A percentile compares a stretch with the other conserved stretches of the same genome.
Evolutionary conservation across 2,113 vertebrate species (phyloP).

Genomic region (Silurus glanis): DNA sequence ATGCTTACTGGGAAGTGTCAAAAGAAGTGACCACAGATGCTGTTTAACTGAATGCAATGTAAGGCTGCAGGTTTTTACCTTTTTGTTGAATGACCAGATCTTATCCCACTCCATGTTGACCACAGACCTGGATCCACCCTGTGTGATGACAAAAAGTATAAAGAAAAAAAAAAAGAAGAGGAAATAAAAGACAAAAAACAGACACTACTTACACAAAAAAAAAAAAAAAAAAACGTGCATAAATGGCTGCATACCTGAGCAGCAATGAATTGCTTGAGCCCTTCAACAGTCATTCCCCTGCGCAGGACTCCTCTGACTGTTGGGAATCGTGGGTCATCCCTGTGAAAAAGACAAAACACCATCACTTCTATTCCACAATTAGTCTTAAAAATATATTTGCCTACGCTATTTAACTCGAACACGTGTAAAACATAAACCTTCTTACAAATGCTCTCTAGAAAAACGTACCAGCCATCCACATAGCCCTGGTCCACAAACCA

Average conservation of each 20-base stretch:
- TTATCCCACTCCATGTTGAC: constrained; percentile 99
- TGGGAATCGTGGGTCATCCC: constrained; percentile 98
- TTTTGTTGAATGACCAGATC: constrained; percentile 99
- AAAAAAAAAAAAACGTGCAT: neutral
- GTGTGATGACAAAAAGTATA: constrained; percentile 13
- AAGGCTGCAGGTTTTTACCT: constrained; percentile 73
- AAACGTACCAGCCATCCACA: constrained; percentile 92
- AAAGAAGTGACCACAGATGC: neutral
- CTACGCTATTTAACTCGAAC: neutral
- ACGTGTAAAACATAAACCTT: neutral
- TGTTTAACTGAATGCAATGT: neutral
- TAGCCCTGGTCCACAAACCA: constrained; percentile 98
- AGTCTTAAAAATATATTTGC: neutral
- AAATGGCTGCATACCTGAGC: constrained; percentile 80
- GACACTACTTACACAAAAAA: neutral
- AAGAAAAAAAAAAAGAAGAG: neutral
- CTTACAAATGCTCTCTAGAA: neutral
- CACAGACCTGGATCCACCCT: constrained; percentile 95
- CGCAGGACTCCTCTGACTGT: constrained; percentile 94
- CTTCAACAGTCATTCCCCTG: constrained; percentile 97
- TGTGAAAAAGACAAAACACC: constrained; percentile 52
- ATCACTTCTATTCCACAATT: neutral
- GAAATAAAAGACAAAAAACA: neutral
- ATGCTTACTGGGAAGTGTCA: neutral
- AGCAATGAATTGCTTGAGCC: constrained; percentile 96